Base-by-base conservation (phyloP, 2,888 invertebrate species). In the Synergus gifuensis region DNA sequence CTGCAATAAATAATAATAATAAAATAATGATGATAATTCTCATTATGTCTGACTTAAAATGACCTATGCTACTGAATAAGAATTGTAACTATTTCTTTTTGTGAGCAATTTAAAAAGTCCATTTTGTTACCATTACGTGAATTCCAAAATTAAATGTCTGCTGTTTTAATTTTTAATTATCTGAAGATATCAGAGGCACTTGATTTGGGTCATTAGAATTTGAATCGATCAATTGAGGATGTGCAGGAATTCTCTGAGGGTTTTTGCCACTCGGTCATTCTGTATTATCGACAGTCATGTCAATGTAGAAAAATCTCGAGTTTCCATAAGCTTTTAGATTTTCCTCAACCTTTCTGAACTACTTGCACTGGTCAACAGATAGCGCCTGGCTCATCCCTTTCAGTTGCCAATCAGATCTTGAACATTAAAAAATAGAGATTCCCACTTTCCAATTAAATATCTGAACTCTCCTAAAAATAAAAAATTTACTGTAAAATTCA, bases 221-320 rank as follows among this genome's bases (percentile, higher is more conserved):
- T 8, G 4, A n/a, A 12, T 36, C 73, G 54, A 73, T 73, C 12
- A 54, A 73, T 73, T 73, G 36, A 49, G 69, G 49, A 73, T 36
- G 11, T 54, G 54, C 9, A 73, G 54, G 49, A 73, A 73, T 73
- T 40, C 9, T 73, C 54, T 40, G 11, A 46, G 22, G 16, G 46
- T 40, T 44, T 36, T 4, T 36, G 36, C 12, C 36, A 28, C 36
- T 54, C 49, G n/a, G 16, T n/a, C 5, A 36, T n/a, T 73, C 73
- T 73, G 36, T 36, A 40, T 73, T 73, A 73, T 73, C 73, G 73
- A 73, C 54, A 16, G 73, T 16, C 1, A 54, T 54, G 73, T 54
- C 54, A 73, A 54, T n/a, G 54, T 0, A 73, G 73, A 54, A 73
- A 73, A 36, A 54, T 73, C 36, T 54, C 11, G 36, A 36, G 54